phyloP scores from a whole-genome alignment of 2,113 vertebrate genomes.

The Ia io region DNA sequence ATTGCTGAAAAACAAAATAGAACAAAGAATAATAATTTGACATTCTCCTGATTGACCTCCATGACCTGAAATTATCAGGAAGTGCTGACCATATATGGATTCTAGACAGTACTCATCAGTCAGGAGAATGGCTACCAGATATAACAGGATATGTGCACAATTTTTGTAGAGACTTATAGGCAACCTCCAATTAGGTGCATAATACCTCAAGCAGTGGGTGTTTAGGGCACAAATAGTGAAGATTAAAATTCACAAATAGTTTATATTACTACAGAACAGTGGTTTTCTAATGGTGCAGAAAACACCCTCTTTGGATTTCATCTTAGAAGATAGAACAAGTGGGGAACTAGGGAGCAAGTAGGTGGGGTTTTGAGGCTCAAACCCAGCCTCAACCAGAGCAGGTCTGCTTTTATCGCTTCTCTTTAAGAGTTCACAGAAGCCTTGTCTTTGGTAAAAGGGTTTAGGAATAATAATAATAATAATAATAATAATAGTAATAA shows the following conservation, averaged over 20 bases:
- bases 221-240: neutral
- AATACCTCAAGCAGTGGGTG: neutral
- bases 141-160: neutral
- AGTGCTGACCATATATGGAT: neutral
- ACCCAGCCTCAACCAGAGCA: neutral
- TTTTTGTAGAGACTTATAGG: neutral
- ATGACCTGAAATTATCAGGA: neutral
- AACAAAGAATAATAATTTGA: constrained; percentile 39
- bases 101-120: neutral
- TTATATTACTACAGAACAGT: neutral
- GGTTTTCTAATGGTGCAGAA: neutral
- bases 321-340: neutral
- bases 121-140: neutral
- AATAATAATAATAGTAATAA: neutral
- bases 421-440: neutral
- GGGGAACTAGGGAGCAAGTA: neutral
- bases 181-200: neutral
- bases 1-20: constrained; percentile 68
- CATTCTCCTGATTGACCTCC: neutral
- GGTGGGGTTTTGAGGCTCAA: neutral
- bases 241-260: neutral
- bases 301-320: neutral
- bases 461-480: neutral
- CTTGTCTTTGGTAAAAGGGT: neutral
- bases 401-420: neutral